These are phyloP conservation scores for Cnemophilus loriae DNA, from an alignment of 2,113 vertebrate genomes.

Conservation along the genomic window DNA sequence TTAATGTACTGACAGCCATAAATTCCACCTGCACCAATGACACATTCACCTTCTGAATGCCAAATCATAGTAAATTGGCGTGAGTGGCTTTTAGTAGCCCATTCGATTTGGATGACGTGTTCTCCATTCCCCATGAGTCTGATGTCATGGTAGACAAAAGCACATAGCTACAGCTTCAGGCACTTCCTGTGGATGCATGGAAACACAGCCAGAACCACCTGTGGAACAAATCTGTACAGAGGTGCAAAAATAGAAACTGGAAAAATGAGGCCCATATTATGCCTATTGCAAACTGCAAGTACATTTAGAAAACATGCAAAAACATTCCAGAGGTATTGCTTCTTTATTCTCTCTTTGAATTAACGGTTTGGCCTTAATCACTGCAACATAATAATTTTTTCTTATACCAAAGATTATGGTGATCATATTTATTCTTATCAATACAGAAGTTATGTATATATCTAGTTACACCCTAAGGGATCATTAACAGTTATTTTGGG, in stretches of 20 bases:
- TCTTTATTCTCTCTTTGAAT: not conserved
- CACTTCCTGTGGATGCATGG: not conserved
- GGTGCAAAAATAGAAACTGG: not conserved
- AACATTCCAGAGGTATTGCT: not conserved
- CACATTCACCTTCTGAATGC: not conserved
- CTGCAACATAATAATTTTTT: not conserved
- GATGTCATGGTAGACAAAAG: not conserved
- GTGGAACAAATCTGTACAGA: not conserved
- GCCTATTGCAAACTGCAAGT: not conserved
- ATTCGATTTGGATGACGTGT: accelerated
- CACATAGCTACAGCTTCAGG: not conserved
- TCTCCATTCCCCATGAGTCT: not conserved
- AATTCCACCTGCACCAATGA: not conserved
- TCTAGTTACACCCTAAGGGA: not conserved
- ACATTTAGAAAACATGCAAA: not conserved
- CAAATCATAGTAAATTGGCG: not conserved
- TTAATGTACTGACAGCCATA: not conserved
- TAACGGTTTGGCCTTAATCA: not conserved
- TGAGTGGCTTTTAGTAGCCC: not conserved
- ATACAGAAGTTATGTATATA: not conserved
- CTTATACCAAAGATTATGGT: not conserved
- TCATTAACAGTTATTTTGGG: not conserved
- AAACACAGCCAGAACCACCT: not conserved
- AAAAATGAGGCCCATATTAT: not conserved
- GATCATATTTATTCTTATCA: not conserved